Base-by-base conservation (phyloP, 2,888 invertebrate species). In the Brenthis ino region DNA sequence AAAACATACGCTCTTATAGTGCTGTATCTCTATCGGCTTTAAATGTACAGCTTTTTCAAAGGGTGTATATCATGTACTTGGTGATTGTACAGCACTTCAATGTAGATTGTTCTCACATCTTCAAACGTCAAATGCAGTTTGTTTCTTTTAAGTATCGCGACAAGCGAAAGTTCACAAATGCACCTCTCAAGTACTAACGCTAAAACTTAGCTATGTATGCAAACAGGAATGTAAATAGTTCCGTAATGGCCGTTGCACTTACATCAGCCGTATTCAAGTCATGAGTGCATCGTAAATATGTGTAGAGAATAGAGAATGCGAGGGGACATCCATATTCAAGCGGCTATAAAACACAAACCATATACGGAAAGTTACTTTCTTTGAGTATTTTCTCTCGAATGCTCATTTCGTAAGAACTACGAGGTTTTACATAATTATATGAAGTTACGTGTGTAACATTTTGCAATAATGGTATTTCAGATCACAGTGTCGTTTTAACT, bases 401-500 rank as follows among this genome's bases (percentile, higher is more conserved):
- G 51, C 43, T 65, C n/a, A 65, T 70, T 57, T 68, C 56, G 66
- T 58, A 66, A 68, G 57, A 66, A 66, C 65, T 56, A 20, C 57
- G 20, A 60, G 53, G 54, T 60, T 70, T 67, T 65, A 72, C 65
- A 56, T 70, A 69, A 68, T 55, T 51, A 50, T 14, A 33, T 64
- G 53, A 48, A 65, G 54, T 57, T 64, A 65, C 50, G 57, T 68
- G 57, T 68, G 61, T 72, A 68, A 70, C 66, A 73, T 68, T 53
- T 24, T 65, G 67, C 64, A 65, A 67, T 72, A 67, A 53, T 68
- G 64, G 69, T 55, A 67, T 92, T 92, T 75, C 93, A 97, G 97
- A 97, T 94, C 96, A 96, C 87, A 97, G 97, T 88, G 95, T 96
- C 73, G 94, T 97, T 78, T 93, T 98, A 84, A 96, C 96, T 24